Evolutionary conservation across 2,797 vertebrate species (phyloP).

Genomic region (Emys orbicularis): DNA sequence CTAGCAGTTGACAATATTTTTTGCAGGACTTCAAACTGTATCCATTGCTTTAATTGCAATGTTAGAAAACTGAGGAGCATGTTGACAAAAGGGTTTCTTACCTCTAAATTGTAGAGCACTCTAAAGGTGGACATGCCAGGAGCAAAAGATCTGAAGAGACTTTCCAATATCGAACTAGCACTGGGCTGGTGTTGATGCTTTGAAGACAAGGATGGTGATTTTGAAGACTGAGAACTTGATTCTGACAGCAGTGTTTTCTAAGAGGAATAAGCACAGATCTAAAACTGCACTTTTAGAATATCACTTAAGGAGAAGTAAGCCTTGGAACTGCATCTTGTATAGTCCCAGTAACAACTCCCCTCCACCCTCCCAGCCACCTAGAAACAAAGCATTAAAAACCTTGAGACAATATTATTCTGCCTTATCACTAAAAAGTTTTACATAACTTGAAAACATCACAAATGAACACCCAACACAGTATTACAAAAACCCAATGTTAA

Average conservation of each 20-base stretch:
- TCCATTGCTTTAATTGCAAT: too few species aligned
- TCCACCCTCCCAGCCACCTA: not conserved
- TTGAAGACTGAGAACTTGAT: constrained; percentile 91
- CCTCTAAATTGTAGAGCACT: constrained; percentile 98
- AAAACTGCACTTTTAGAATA: not conserved
- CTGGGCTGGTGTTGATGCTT: constrained; percentile 98
- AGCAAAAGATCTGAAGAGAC: constrained; percentile 95
- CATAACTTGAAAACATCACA: not conserved
- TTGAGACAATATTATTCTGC: not conserved
- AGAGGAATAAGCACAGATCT: constrained; percentile 32
- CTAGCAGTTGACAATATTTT: not conserved
- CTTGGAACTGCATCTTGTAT: not conserved
- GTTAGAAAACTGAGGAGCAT: not conserved
- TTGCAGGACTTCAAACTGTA: not conserved
- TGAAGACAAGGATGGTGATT: constrained; percentile 93
- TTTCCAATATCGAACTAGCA: constrained; percentile 96
- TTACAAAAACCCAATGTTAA: not conserved
- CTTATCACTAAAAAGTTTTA: not conserved
- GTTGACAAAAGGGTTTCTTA: constrained; percentile 67
- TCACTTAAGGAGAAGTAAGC: not conserved
- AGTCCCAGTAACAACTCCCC: not conserved
- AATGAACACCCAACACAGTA: not conserved
- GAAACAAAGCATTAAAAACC: not conserved
- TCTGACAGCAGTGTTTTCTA: constrained; percentile 96
- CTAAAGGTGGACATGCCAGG: constrained; percentile 99